Evolutionary conservation across 2,888 invertebrate genomes (phyloP), one percentile per base, ranked within the genome.

Genomic region (Mythimna pallens): DNA sequence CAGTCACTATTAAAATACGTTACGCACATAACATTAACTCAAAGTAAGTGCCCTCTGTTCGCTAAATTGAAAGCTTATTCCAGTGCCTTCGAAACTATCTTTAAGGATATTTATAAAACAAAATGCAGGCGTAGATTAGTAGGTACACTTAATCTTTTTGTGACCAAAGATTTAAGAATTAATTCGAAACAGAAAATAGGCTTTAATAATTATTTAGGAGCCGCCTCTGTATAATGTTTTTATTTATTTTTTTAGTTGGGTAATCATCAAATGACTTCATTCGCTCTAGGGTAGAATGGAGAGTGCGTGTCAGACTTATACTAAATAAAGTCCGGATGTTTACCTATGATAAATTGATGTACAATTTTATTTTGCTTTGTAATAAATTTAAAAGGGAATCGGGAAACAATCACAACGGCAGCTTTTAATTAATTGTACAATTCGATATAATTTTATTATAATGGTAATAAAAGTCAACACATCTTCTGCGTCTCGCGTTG

Each of bases 401-500:
- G 25, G 25, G 25, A 25, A 25, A 25, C 20, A 25, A 34, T 10
- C 5, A 72, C 61, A 63, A 34, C 25, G 1, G 9, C 0, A 4
- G 20, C 6, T 63, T 57, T 50, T 50, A 52, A 36, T 36, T 36
- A 36, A 36, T 36, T 36, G 36, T 36, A 9, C 36, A 36, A 36
- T 36, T 36, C 9, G 36, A 36, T 36, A 36, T 36, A 36, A 36
- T 36, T 36, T 36, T 36, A 36, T 36, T 36, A 36, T 36, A 36
- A 36, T 36, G 36, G 36, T 36, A 36, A 36, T 36, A 36, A 36
- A 36, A 36, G 36, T 47, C 17, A 20, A 6, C 0, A 7, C 14
- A 3, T 47, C 5, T 59, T 70, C 43, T n/a, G 54, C 36, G 34
- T 62, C 30, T 73, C 66, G 36, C 87, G 87, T 87, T 87, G 85